A percentile compares a stretch with the other conserved stretches of the same genome.
Conservation (phyloP, 1,140 invertebrate species). For the Scaptodrosophila lebanonensis region DNA sequence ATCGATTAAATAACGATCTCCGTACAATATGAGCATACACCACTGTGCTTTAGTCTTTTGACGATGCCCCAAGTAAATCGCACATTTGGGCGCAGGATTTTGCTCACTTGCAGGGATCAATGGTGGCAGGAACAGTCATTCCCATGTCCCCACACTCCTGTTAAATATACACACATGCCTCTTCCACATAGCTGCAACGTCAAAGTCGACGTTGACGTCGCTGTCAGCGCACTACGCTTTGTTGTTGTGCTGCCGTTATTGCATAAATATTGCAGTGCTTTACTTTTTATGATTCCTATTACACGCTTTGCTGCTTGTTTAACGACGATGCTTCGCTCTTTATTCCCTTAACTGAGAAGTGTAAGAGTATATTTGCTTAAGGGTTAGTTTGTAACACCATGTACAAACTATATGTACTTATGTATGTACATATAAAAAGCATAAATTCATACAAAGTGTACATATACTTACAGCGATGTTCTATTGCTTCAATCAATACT, state of each 20-base stretch:
- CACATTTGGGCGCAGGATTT: constrained; percentile 18
- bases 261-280: constrained; percentile 30
- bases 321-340: constrained; percentile 8
- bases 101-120: background rate
- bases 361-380: too few species aligned
- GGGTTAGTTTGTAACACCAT: too few species aligned
- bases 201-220: too few species aligned
- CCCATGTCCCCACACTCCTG: constrained; percentile 7
- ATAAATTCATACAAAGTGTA: too few species aligned
- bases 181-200: constrained; percentile 35
- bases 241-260: constrained; percentile 23
- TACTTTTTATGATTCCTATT: constrained; percentile 61
- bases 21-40: constrained; percentile 12
- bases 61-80: constrained; percentile 30
- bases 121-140: constrained; percentile 4
- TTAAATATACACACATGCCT: constrained; percentile 20
- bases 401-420: too few species aligned
- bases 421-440: too few species aligned
- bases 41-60: constrained; percentile 36
- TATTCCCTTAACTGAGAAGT: constrained; percentile 7
- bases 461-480: too few species aligned
- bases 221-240: constrained; percentile 1
- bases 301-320: constrained; percentile 58
- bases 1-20: too few species aligned
- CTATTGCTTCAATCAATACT: too few species aligned